Base-by-base conservation (phyloP, 23 tunicate species). In the Oikopleura albicans region DNA sequence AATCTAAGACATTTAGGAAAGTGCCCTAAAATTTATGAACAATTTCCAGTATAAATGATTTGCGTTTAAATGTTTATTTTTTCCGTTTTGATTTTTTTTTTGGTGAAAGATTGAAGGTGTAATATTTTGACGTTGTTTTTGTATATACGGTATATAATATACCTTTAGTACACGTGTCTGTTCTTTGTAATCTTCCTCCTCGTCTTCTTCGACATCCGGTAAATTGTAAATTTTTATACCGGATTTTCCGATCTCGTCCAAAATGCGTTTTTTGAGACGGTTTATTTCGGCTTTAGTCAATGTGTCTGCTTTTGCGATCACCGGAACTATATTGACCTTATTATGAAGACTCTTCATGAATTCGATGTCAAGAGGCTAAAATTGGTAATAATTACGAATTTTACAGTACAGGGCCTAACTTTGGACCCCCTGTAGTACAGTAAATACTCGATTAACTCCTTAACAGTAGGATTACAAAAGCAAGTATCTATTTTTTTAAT, bases 141-240 rank as follows among this genome's bases (percentile, higher is more conserved):
- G n/a, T n/a, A n/a, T 41, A 63, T n/a, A n/a, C n/a, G n/a, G n/a
- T n/a, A n/a, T n/a, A n/a, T n/a, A n/a, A n/a, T n/a, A n/a, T 76
- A 91, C 99, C 86, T 90, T 86, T 39, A 95, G 75, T 8, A 84
- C 84, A 57, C 99, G 83, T 29, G 99, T 95, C 86, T 95, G 96
- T 63, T 95, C 99, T 84, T 95, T 95, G 83, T 90, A 95, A 35
- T 95, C 99, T 63, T 95, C 99, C 66, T 95, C 99, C 56, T 95
- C 99, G 83, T 95, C 99, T 36, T 95, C 99, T 76, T 95, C 99
- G 8, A 95, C 99, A 75, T 95, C 99, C 4, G 99, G 99, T 33
- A 95, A 92, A 38, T 91, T 89, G 56, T 95, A 95, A 79, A 95
- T 95, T 84, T 95, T 91, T 39, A 95, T 95, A 29, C 84, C 89